A percentile compares a stretch with the other conserved stretches of the same genome.
phyloP scores from a whole-genome alignment of 2,888 invertebrate species.

The Galeopsomyia nigrocyanea region DNA sequence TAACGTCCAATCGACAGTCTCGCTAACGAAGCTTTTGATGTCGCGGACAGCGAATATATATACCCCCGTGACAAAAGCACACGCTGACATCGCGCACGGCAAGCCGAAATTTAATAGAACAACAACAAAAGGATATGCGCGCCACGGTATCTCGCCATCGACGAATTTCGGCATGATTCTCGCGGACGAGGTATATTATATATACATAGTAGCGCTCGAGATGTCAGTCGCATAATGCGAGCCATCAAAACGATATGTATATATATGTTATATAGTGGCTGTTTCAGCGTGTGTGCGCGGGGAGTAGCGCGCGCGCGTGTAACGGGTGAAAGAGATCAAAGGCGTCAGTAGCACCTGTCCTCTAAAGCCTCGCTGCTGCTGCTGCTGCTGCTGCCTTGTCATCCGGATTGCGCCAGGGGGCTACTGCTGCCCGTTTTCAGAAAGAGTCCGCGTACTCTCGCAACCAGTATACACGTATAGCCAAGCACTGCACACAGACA shows the following conservation, averaged over 20 bases:
- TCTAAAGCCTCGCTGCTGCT: conserved; percentile 55
- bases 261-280: not conserved
- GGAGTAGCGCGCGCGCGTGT: conserved; percentile 53
- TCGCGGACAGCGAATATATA: no score
- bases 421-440: conserved; percentile 43
- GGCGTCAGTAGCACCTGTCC: conserved; percentile 70
- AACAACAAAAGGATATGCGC: conserved; percentile 19
- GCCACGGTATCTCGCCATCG: not conserved
- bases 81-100: not conserved
- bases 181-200: not conserved
- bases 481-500: conserved; percentile 9
- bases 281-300: not conserved
- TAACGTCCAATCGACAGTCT: not conserved
- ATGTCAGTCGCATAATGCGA: not conserved
- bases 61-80: no score
- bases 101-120: conserved; percentile 31
- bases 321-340: conserved; percentile 67
- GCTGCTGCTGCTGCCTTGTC: conserved; percentile 59
- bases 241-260: conserved; percentile 22
- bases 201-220: no score
- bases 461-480: not conserved
- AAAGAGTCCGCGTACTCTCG: conserved; percentile 42
- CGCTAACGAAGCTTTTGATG: no score
- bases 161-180: conserved; percentile 10
- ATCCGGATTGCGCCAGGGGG: conserved; percentile 65